phyloP scores from a whole-genome alignment of 2,797 vertebrate genomes.

The Mastacembelus armatus region DNA sequence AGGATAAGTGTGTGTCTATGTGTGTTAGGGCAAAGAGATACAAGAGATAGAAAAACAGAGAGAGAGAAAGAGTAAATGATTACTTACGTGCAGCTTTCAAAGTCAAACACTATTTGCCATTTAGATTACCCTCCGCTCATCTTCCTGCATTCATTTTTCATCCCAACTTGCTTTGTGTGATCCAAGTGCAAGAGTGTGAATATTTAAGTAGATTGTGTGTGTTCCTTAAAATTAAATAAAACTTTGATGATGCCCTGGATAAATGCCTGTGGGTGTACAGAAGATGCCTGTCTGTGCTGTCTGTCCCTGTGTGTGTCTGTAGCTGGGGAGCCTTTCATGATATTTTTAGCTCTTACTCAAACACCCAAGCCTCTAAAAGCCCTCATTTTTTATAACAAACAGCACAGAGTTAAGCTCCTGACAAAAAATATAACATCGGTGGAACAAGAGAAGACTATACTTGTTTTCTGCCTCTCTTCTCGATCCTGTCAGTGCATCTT shows the following conservation, averaged over 20 bases:
- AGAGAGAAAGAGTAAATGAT: conserved; percentile 21
- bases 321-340: conserved; percentile 12
- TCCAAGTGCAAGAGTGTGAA: conserved; percentile 19
- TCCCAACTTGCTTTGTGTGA: conserved; percentile 11
- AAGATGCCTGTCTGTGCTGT: conserved; percentile 16
- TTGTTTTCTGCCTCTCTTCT: conserved; percentile 27
- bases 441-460: conserved; percentile 51
- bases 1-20: conserved; percentile 39
- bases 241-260: conserved; percentile 53
- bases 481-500: conserved; percentile 40
- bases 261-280: conserved; percentile 41
- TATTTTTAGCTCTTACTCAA: conserved; percentile 62
- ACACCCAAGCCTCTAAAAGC: conserved; percentile 49
- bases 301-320: conserved; percentile 20
- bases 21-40: conserved; percentile 10
- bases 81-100: conserved; percentile 38
- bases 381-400: conserved; percentile 56
- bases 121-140: conserved; percentile 51
- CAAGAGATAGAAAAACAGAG: conserved; percentile 13
- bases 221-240: conserved; percentile 58
- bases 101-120: conserved; percentile 61
- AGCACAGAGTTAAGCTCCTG: conserved; percentile 56
- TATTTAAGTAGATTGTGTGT: conserved; percentile 33
- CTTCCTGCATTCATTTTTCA: conserved; percentile 42
- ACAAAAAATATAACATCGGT: conserved; percentile 60